These are phyloP conservation scores for Hylomyscus alleni DNA, from an alignment of 2,797 vertebrate species.

Conservation along the genomic window DNA sequence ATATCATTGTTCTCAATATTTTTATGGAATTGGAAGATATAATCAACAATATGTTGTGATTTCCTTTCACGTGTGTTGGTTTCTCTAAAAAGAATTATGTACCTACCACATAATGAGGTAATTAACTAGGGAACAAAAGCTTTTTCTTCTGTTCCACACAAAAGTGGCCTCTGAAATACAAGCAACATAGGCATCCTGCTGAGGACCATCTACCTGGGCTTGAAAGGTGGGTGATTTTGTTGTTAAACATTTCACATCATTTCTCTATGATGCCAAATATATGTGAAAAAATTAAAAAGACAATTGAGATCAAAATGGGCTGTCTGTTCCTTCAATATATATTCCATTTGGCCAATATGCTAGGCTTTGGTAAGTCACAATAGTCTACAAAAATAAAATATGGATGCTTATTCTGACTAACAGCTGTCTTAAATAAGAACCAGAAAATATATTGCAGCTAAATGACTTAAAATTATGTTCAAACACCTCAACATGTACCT, in stretches of 20 bases:
- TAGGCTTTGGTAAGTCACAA: conserved; percentile 80
- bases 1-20: conserved; percentile 85
- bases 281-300: conserved; percentile 81
- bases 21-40: conserved; percentile 82
- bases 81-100: conserved; percentile 88
- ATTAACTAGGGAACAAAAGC: conserved; percentile 90
- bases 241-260: conserved; percentile 80
- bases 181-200: conserved; percentile 83
- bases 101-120: conserved; percentile 88
- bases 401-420: conserved; percentile 80
- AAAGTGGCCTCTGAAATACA: conserved; percentile 83
- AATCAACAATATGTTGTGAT: conserved; percentile 87
- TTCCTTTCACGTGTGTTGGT: conserved; percentile 84
- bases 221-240: conserved; percentile 82
- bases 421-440: conserved; percentile 79
- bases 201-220: conserved; percentile 76
- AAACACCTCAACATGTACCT: neutral
- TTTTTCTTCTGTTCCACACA: conserved; percentile 85
- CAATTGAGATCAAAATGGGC: conserved; percentile 75
- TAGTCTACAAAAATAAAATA: conserved; percentile 81
- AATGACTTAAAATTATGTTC: conserved; percentile 28
- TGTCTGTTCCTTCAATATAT: conserved; percentile 78
- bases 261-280: conserved; percentile 82
- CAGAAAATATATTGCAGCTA: conserved; percentile 74
- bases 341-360: conserved; percentile 80